Conservation (phyloP, 1,140 invertebrate genomes). For the Pogonus chalceus region DNA sequence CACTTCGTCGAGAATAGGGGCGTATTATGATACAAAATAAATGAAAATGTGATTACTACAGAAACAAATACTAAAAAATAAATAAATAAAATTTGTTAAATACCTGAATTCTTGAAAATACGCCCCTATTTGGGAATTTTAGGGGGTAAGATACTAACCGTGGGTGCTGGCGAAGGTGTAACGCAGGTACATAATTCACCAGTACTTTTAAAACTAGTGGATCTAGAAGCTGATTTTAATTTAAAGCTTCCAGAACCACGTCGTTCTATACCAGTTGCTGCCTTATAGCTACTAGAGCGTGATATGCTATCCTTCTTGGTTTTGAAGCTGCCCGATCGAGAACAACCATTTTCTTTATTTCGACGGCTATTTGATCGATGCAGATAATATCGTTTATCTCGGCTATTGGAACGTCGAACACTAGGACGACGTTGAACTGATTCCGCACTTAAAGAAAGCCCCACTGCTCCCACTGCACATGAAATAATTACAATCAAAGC, state of each 20-base stretch:
- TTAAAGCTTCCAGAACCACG: slow-evolving; percentile 1
- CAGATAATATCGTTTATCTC: slow-evolving; percentile 53
- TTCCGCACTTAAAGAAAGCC: slow-evolving; percentile 56
- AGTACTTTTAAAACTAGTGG: not conserved
- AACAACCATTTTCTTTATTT: slow-evolving; percentile 59
- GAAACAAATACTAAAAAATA: too few species aligned
- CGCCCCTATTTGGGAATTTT: too few species aligned
- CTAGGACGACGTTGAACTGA: slow-evolving; percentile 54
- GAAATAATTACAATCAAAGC: slow-evolving; percentile 2
- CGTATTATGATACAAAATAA: too few species aligned
- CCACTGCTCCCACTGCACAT: slow-evolving; percentile 41
- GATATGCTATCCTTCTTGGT: slow-evolving; percentile 37
- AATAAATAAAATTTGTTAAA: too few species aligned
- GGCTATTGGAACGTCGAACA: slow-evolving; percentile 50
- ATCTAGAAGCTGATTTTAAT: not conserved
- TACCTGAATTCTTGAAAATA: too few species aligned
- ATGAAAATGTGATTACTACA: too few species aligned
- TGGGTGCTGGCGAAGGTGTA: slow-evolving; percentile 14
- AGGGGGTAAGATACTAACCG: too few species aligned
- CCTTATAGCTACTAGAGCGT: slow-evolving; percentile 33
- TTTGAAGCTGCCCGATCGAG: slow-evolving; percentile 39
- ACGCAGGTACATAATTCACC: slow-evolving; percentile 31
- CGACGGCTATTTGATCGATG: slow-evolving; percentile 55
- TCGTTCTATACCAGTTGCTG: not conserved
- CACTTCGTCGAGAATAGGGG: not conserved